Evolutionary conservation across 2,797 vertebrate genomes (phyloP), one percentile per base, ranked within the genome.

Genomic region (Dendrocincla tyrannina): DNA sequence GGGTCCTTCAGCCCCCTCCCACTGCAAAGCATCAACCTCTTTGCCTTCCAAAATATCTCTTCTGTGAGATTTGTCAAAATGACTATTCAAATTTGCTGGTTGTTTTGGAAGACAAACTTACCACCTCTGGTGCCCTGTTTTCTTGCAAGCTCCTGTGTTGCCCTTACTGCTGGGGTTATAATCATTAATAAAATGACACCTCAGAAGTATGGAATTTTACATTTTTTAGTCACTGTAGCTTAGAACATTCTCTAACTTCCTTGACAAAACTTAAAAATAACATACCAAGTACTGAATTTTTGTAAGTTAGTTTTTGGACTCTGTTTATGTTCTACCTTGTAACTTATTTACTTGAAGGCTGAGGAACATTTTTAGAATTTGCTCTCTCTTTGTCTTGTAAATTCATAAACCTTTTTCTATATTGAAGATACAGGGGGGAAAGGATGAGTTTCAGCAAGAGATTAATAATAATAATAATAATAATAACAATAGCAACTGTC

Each of bases 171-270:
- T 92, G 35, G 60, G 58, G 37, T 79, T 84, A 80, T 82, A 93
- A 58, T 93, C 89, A 73, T 85, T 82, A 59, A 55, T 91, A 86
- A 93, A 93, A 47, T 62, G 77, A 85, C 88, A 56, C 8, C 62
- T 72, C 60, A 58, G 73, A 56, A 41, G 44, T 59, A 69, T 78
- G 27, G 74, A 91, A 2, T 93, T 96, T 95, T 66, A 96, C 93
- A 85, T 97, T 94, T 92, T 97, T 47, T 75, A 70, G 41, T 95
- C 35, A 3, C 35, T 35, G 18, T 90, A 84, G 30, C 28, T 95
- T 82, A 88, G 89, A 96, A 95, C 89, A 94, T 94, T 95, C 87
- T 39, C 14, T 94, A 93, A 60, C 47, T 74, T 94, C 66, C 84
- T 94, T 96, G 69, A 86, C 50, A 2, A 2, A 4, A 16, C 44